Base-by-base conservation (phyloP, 2,113 vertebrate genomes). In the Crotalus horridus region DNA sequence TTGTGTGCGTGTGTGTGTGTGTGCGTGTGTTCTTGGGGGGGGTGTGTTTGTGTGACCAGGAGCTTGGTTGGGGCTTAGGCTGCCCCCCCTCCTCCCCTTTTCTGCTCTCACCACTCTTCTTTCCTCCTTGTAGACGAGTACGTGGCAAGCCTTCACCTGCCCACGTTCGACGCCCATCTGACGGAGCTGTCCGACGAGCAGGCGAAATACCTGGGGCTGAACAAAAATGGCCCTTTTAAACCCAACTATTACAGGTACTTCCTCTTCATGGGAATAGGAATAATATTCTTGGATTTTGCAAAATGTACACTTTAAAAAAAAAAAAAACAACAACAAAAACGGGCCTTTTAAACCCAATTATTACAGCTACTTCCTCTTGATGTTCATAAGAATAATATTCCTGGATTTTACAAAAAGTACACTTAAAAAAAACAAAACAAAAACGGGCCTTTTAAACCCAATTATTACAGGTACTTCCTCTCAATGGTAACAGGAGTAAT, bases 141-240 rank as follows among this genome's bases (percentile, higher is more conserved):
- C 3, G 99, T 99, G 96, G 99, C 99, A 10, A 99, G 99, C 88
- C 98, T 99, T 29, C 99, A 99, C 96, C 98, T 99, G 93, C 99
- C 99, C 0, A 99, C 99, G 0, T 99, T 99, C 24, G 99, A 99
- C n/a, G 99, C 99, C 61, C 99, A 99, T 96, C 98, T 99, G 89
- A 99, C 99, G 6, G 99, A 99, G 93, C 98, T 99, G 24, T 98
- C 96, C 1, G 99, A 99, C 3, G 99, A 99, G 69, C 99, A 99
- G 96, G 99, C 99, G 48, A 99, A 99, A 96, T 99, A 99, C 95
- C 97, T 99, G 97, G 99, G 99, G 93, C 97, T 99, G 94, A 99
- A 99, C 96, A 99, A 99, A 97, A 99, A 99, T 3, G 99, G 99
- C 11, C 99, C 99, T 93, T 99, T 99, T 96, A 99, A 99, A 97